Percentiles rank a stretch among this genome's conserved stretches.
Evolutionary conservation across 1,140 invertebrate species (phyloP).

Genomic region (Copidosoma floridanum): DNA sequence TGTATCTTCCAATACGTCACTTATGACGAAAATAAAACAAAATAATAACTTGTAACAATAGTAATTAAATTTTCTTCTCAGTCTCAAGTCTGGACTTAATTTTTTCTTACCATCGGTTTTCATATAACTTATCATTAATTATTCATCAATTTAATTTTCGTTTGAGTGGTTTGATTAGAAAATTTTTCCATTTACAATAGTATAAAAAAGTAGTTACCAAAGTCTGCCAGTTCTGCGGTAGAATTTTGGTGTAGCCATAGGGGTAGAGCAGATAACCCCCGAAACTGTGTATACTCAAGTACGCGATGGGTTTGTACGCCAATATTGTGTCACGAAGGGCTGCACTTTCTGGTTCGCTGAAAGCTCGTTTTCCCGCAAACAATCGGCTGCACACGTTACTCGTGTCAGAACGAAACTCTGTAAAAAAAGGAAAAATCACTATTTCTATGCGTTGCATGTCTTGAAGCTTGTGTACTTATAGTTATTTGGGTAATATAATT

Average conservation of each 20-base stretch:
- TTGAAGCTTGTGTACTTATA: not conserved
- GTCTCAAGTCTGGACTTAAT: too few species aligned
- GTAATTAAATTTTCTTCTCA: too few species aligned
- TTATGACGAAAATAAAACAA: too few species aligned
- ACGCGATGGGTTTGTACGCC: constrained; percentile 59
- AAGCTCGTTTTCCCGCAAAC: constrained; percentile 67
- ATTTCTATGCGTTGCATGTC: not conserved
- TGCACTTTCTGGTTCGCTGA: constrained; percentile 73
- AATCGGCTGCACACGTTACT: constrained; percentile 66
- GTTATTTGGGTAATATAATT: not conserved
- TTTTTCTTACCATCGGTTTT: too few species aligned
- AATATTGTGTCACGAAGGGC: constrained; percentile 61
- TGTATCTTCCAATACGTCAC: too few species aligned
- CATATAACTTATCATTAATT: too few species aligned
- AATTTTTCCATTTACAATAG: too few species aligned
- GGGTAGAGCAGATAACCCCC: constrained; percentile 75
- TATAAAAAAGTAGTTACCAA: constrained; percentile 55
- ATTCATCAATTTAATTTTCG: too few species aligned
- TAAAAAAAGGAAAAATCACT: constrained; percentile 9
- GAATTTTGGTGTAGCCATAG: constrained; percentile 64
- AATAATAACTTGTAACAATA: too few species aligned
- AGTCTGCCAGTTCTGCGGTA: constrained; percentile 52
- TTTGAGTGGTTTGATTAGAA: too few species aligned
- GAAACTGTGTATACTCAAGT: constrained; percentile 70
- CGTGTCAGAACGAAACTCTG: constrained; percentile 61